Conservation (phyloP, 2,113 vertebrate species). For the Mesembrinibis cayennensis region DNA sequence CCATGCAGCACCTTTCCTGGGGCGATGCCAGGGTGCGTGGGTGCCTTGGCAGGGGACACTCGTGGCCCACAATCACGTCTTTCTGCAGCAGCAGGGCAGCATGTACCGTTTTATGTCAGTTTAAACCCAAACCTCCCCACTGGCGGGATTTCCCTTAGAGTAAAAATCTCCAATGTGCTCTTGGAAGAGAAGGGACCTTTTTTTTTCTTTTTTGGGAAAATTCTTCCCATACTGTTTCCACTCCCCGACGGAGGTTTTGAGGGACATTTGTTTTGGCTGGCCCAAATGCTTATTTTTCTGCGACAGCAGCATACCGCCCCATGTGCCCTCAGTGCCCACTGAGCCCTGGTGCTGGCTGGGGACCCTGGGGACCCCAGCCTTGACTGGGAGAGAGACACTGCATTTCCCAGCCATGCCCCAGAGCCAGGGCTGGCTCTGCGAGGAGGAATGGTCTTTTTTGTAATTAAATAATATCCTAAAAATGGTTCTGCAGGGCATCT, state of each 20-base stretch:
- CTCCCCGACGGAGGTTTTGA: background rate
- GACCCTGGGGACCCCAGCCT: background rate
- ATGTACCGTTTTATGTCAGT: background rate
- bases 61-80: accelerated
- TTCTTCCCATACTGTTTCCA: background rate
- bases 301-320: accelerated
- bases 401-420: background rate
- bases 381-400: background rate
- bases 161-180: background rate
- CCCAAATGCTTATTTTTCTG: background rate
- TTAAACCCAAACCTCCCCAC: background rate
- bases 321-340: accelerated
- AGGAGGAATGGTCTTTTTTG: background rate
- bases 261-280: background rate
- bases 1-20: background rate
- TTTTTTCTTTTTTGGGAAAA: background rate
- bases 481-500: background rate
- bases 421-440: background rate
- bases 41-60: background rate
- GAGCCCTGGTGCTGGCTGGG: background rate
- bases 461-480: background rate
- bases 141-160: background rate
- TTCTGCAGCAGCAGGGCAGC: background rate
- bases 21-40: background rate
- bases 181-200: background rate